Evolutionary conservation across 2,113 vertebrate species (phyloP), one percentile per base, ranked within the genome.

Genomic region (Lutjanus erythropterus): DNA sequence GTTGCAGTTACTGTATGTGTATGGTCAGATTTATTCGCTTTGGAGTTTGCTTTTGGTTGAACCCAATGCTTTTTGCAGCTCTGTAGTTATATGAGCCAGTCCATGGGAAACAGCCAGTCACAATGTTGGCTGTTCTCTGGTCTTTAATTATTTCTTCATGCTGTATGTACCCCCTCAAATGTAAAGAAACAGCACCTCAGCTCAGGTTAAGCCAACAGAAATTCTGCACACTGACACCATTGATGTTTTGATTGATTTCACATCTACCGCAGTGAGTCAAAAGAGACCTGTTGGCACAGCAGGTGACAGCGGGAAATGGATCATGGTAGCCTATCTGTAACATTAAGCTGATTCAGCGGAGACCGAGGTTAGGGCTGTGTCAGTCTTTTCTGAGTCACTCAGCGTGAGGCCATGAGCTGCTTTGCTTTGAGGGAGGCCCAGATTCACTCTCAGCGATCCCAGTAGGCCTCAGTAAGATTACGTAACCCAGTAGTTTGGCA

Each of bases 371-470:
- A 81, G 42, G 60, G 59, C 31, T 42, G 49, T 71, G 71, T 64
- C 37, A 66, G 74, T 71, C 50, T 69, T 74, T 72, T 74, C 46
- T 81, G 71, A 79, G 66, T 85, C 84, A 82, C 61, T 78, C 68
- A 67, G 71, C 46, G 21, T 41, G 77, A n/a, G n/a, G n/a, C n/a
- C n/a, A n/a, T n/a, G n/a, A 84, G 60, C 16, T 58, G 46, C 46
- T 42, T 58, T 9, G 16, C 68, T 79, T 29, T 74, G 31, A 86
- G 49, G 60, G 85, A 74, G 64, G 47, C 56, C 47, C 56, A 65
- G 47, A 68, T 80, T 69, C 39, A 5, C 41, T 71, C 44, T 71
- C n/a, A 58, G 61, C n/a, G 61, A 75, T 53, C 64, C 47, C 39
- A 47, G 68, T 56, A 56, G 60, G 23, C 39, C 47, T 72, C 16